Percentiles rank a stretch among this genome's conserved stretches.
These are phyloP conservation scores for Daboia siamensis DNA, from an alignment of 2,113 vertebrate genomes.

Conservation along the genomic window DNA sequence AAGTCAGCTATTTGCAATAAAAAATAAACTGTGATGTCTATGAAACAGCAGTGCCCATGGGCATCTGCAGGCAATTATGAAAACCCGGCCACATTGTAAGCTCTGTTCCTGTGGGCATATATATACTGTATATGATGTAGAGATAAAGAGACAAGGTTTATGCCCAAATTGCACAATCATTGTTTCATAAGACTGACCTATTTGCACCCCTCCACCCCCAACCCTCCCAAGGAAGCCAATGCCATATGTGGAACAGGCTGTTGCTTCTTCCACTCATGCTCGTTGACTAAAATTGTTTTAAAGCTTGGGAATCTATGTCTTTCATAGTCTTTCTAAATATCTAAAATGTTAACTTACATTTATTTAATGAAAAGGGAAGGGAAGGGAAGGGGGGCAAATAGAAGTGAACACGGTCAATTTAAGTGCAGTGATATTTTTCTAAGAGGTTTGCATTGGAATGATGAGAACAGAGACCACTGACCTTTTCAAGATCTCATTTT, in stretches of 20 bases:
- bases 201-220: neutral
- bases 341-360: neutral
- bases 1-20: neutral
- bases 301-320: neutral
- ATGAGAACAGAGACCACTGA: neutral
- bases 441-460: neutral
- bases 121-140: neutral
- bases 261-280: neutral
- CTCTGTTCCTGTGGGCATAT: neutral
- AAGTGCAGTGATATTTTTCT: slow-evolving; percentile 1
- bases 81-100: neutral
- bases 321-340: neutral
- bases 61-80: neutral
- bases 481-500: slow-evolving; percentile 10
- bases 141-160: neutral
- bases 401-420: neutral
- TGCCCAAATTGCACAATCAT: neutral
- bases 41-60: neutral
- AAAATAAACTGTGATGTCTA: neutral
- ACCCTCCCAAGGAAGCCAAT: neutral
- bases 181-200: neutral
- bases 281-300: neutral
- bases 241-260: neutral
- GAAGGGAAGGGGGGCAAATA: neutral
- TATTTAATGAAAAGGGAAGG: neutral